Evolutionary conservation across 2,113 vertebrate genomes (phyloP).

Genomic region (Cololabis saira): DNA sequence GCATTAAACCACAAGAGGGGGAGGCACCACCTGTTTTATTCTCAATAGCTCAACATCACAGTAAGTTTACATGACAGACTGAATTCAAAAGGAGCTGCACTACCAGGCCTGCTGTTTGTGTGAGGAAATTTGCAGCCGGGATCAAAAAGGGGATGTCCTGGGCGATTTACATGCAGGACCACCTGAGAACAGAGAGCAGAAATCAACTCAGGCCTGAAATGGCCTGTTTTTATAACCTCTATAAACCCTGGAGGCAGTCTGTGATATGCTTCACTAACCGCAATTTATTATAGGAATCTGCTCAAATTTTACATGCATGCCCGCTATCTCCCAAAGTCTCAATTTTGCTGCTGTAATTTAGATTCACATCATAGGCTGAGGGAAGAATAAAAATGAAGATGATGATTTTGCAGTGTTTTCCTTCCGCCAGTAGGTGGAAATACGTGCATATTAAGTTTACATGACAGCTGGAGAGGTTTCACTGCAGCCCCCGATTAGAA

Average conservation of each 20-base stretch:
- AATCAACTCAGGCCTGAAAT: constrained; percentile 51
- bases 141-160: constrained; percentile 27
- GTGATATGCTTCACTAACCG: constrained; percentile 53
- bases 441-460: constrained; percentile 74
- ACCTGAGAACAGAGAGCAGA: constrained; percentile 55
- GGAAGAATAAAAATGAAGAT: constrained; percentile 15
- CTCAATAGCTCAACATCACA: constrained; percentile 39
- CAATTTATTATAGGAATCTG: constrained; percentile 62
- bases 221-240: constrained; percentile 58
- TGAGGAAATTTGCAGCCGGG: constrained; percentile 42
- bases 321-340: constrained; percentile 47
- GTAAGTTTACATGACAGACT: constrained; percentile 36
- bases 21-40: constrained; percentile 64
- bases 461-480: constrained; percentile 55
- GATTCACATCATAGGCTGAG: constrained; percentile 44
- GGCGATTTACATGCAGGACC: constrained; percentile 45
- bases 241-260: constrained; percentile 59
- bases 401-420: constrained; percentile 58
- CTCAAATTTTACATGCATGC: constrained; percentile 55
- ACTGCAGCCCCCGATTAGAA: constrained; percentile 53
- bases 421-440: constrained; percentile 75
- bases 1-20: constrained; percentile 71
- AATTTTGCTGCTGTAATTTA: constrained; percentile 64
- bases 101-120: constrained; percentile 20
- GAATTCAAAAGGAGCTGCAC: constrained; percentile 24